Percentiles rank a stretch among this genome's conserved stretches.
These are phyloP conservation scores for Lepidochrysops patricia DNA, from an alignment of 2,888 invertebrate species.

Conservation along the genomic window DNA sequence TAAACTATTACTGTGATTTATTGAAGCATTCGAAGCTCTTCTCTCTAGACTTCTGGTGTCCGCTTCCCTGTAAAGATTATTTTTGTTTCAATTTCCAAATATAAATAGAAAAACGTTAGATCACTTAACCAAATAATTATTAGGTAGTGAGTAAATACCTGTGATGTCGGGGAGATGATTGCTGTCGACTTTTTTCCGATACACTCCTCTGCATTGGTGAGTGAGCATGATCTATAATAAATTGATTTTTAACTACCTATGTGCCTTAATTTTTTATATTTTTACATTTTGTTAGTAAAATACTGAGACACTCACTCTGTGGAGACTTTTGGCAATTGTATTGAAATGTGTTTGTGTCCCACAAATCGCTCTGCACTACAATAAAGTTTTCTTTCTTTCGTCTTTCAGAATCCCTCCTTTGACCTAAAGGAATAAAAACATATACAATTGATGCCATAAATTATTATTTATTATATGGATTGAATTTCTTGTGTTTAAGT, in stretches of 20 bases:
- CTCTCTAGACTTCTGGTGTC: slow-evolving; percentile 58
- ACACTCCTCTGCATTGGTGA: slow-evolving; percentile 77
- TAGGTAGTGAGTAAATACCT: slow-evolving; percentile 42
- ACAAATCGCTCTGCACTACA: slow-evolving; percentile 78
- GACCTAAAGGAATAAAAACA: slow-evolving; percentile 44
- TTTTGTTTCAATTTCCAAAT: not conserved
- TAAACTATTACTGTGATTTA: slow-evolving; percentile 44
- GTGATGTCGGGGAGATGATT: slow-evolving; percentile 61
- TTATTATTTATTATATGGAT: too few relatives aligned
- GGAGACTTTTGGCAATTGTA: slow-evolving; percentile 66
- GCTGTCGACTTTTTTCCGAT: slow-evolving; percentile 77
- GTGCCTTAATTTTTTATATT: not conserved
- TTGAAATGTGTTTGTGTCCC: slow-evolving; percentile 78
- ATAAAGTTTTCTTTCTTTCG: slow-evolving; percentile 76
- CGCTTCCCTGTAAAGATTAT: slow-evolving; percentile 49
- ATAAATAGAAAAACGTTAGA: too few relatives aligned
- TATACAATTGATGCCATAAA: too few relatives aligned
- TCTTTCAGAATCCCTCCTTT: slow-evolving; percentile 65
- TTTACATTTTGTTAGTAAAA: too few relatives aligned
- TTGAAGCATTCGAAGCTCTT: slow-evolving; percentile 64
- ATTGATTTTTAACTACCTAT: not conserved
- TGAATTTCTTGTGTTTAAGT: too few relatives aligned
- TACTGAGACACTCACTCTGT: slow-evolving; percentile 41
- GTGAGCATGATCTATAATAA: slow-evolving; percentile 48
- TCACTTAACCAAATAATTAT: too few relatives aligned